These are phyloP conservation scores for Seriola rivoliana DNA, from an alignment of 2,113 vertebrate species.

Conservation along the genomic window DNA sequence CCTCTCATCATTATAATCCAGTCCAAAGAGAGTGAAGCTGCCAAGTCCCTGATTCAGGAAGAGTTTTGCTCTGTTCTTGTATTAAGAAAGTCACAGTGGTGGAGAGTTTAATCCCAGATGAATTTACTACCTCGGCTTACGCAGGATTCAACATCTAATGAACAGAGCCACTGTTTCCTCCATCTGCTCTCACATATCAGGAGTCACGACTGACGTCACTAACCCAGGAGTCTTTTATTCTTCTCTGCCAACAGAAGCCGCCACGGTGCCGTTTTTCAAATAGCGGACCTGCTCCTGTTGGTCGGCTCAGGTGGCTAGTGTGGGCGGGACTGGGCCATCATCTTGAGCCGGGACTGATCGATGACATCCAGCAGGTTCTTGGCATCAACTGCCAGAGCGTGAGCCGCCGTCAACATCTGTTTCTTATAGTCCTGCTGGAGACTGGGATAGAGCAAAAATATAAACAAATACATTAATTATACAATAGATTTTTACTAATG, in stretches of 20 bases:
- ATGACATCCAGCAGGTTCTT: conserved; percentile 98
- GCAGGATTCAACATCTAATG: conserved; percentile 37
- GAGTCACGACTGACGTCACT: conserved; percentile 17
- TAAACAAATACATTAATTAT: conserved; percentile 82
- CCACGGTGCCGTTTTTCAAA: background rate
- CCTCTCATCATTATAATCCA: conserved; percentile 46
- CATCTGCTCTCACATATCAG: conserved; percentile 26
- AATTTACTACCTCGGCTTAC: conserved; percentile 32
- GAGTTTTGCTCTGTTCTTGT: conserved; percentile 64
- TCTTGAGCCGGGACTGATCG: conserved; percentile 95
- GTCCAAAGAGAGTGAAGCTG: conserved; percentile 62
- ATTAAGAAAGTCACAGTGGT: conserved; percentile 77
- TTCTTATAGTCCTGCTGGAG: conserved; percentile 99
- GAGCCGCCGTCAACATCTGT: conserved; percentile 97
- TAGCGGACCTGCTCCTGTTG: conserved; percentile 29
- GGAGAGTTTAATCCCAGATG: conserved; percentile 58
- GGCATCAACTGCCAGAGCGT: conserved; percentile 97
- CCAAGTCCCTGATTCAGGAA: conserved; percentile 74
- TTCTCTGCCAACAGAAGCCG: conserved; percentile 40
- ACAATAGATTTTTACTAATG: background rate
- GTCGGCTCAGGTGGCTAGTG: conserved; percentile 81
- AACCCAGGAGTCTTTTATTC: conserved; percentile 45
- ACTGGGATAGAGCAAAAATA: conserved; percentile 87
- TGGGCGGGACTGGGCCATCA: conserved; percentile 90
- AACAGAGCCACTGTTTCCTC: conserved; percentile 46